Conservation (phyloP, 2,113 vertebrate species). For the Herpetotheres cachinnans region DNA sequence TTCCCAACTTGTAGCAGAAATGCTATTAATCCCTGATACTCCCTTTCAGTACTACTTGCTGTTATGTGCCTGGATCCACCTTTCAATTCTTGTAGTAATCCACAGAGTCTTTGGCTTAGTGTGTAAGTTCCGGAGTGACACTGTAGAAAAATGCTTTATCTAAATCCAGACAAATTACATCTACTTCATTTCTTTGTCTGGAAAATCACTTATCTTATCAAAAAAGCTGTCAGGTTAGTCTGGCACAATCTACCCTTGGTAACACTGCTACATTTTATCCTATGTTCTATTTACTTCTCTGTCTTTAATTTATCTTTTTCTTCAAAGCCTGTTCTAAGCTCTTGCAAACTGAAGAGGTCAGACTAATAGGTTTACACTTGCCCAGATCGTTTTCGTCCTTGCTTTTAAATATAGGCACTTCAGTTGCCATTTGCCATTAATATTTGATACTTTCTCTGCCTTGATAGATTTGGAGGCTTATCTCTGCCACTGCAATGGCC, state of each 20-base stretch:
- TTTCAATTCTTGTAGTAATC: background rate
- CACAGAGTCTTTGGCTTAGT: background rate
- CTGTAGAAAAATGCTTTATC: background rate
- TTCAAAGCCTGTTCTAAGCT: slow-evolving; percentile 14
- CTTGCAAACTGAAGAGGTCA: slow-evolving; percentile 28
- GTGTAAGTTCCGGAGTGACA: background rate
- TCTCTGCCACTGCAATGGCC: background rate
- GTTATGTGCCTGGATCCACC: background rate
- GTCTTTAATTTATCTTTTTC: slow-evolving; percentile 34
- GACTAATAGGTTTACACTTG: slow-evolving; percentile 18
- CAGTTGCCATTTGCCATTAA: background rate
- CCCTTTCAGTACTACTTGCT: background rate
- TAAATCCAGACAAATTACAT: slow-evolving; percentile 31
- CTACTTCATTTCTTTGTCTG: slow-evolving; percentile 37
- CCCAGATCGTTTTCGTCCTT: background rate
- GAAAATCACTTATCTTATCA: slow-evolving; percentile 16
- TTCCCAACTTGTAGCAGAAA: background rate
- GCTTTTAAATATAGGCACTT: slow-evolving; percentile 25
- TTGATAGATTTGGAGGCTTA: slow-evolving; percentile 44
- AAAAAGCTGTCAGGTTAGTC: slow-evolving; percentile 20
- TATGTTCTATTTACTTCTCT: slow-evolving; percentile 26
- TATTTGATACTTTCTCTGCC: slow-evolving; percentile 34
- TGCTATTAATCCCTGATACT: background rate
- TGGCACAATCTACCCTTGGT: background rate
- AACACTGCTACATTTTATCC: slow-evolving; percentile 1